A percentile compares a stretch with the other conserved stretches of the same genome.
phyloP scores from a whole-genome alignment of 2,888 invertebrate genomes.

The Drosophila emarginata region DNA sequence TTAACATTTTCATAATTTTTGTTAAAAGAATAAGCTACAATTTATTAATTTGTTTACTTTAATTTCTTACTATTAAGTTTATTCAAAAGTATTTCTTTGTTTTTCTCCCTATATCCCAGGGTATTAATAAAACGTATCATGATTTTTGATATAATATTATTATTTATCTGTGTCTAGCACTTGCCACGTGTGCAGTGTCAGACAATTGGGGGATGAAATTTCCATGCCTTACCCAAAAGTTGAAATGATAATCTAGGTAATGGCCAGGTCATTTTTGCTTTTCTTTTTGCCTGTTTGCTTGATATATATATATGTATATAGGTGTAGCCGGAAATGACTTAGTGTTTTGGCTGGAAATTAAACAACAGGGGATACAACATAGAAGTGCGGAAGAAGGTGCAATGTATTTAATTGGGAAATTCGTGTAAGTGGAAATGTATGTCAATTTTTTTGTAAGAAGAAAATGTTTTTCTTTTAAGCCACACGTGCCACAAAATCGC shows the following conservation, averaged over 20 bases:
- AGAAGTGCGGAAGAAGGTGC: slow-evolving; percentile 56
- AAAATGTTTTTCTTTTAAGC: slow-evolving; percentile 1
- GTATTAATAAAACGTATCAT: background rate
- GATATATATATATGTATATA: too few relatives aligned
- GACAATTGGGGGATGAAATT: slow-evolving; percentile 25
- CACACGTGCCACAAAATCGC: slow-evolving; percentile 59
- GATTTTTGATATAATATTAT: background rate
- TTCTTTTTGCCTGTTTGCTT: background rate
- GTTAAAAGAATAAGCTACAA: too few relatives aligned
- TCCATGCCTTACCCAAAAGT: slow-evolving; percentile 51
- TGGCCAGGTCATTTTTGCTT: slow-evolving; percentile 57
- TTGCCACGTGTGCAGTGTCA: slow-evolving; percentile 45
- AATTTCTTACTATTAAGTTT: too few relatives aligned
- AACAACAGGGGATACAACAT: slow-evolving; percentile 30
- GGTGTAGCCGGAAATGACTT: slow-evolving; percentile 67
- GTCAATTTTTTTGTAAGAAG: slow-evolving; percentile 12
- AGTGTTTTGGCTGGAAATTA: slow-evolving; percentile 70
- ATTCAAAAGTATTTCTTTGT: too few relatives aligned
- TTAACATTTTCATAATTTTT: too few relatives aligned
- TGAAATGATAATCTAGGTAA: slow-evolving; percentile 73
- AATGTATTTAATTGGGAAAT: slow-evolving; percentile 75
- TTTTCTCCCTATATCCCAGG: background rate
- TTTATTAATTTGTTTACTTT: too few relatives aligned
- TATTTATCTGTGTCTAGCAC: slow-evolving; percentile 26
- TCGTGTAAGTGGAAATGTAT: slow-evolving; percentile 61